Base-by-base conservation (phyloP, 2,797 vertebrate genomes). In the Alcedo atthis region DNA sequence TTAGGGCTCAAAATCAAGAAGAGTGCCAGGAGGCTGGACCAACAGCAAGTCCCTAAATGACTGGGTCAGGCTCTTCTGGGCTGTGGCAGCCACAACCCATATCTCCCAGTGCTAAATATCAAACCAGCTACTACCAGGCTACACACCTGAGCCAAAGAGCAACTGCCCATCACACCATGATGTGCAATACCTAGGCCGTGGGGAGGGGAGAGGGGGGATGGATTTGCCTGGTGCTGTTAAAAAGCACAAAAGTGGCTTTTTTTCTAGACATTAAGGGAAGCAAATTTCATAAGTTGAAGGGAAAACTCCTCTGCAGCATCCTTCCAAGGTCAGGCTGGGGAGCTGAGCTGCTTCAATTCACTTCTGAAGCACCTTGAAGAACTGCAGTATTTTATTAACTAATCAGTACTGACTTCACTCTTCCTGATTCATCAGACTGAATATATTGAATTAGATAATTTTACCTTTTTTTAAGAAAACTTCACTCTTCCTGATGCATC, bases 181-280 rank as follows among this genome's bases (percentile, higher is more conserved):
- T 24, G 32, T 21, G 42, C 24, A 45, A 12, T 21, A n/a, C 43
- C 30, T 12, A 16, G 2, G 20, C 26, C 18, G 0, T 3, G 8
- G 40, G 19, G 5, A 54, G 21, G 33, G 33, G 4, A 43, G 3
- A 2, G 3, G 3, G 30, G 12, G 13, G 6, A 33, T 5, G 15
- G 42, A 9, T 32, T 25, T 55, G 32, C 40, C 40, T 46, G 28
- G 6, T 2, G 6, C 5, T 16, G 11, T 5, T 15, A 22, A 24
- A 19, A 45, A 81, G 8, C 2, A 1, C 28, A n/a, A 7, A 78
- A 71, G 30, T 14, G 3, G 4, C 3, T 33, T 40, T 51, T 51
- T 80, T 73, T 20, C 37, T 35, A 57, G 62, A 8, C 8, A 7
- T 49, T 45, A 45, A 71, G 3, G 25, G 33, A 63, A 70, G 40